A percentile compares a stretch with the other conserved stretches of the same genome.
These are phyloP conservation scores for Zosterops hypoxanthus DNA, from an alignment of 2,113 vertebrate genomes.

Conservation along the genomic window DNA sequence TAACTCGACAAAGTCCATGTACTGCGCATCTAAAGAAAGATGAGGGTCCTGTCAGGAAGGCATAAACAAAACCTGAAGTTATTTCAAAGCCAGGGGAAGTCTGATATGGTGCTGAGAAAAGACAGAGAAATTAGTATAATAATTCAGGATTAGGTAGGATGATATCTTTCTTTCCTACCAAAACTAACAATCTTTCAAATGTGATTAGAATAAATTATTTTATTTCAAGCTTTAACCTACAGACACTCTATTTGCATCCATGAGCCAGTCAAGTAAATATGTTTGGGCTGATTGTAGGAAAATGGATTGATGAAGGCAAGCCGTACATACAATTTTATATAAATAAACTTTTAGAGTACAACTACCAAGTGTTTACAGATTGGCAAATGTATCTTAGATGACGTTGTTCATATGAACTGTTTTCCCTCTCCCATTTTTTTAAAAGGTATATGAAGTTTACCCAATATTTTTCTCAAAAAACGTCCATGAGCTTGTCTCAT, in stretches of 20 bases:
- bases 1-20: slow-evolving; percentile 69
- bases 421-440: neutral
- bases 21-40: slow-evolving; percentile 56
- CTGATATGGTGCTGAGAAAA: slow-evolving; percentile 60
- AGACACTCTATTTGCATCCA: slow-evolving; percentile 10
- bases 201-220: slow-evolving; percentile 61
- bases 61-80: slow-evolving; percentile 65
- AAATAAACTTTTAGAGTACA: slow-evolving; percentile 31
- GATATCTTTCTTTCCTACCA: slow-evolving; percentile 47
- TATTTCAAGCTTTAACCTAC: slow-evolving; percentile 15
- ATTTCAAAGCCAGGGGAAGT: slow-evolving; percentile 33
- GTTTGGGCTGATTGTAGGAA: slow-evolving; percentile 31
- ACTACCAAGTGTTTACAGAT: neutral
- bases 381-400: neutral
- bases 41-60: slow-evolving; percentile 52
- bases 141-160: slow-evolving; percentile 66
- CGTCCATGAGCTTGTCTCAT: neutral
- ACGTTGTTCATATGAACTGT: neutral
- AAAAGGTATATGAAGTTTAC: neutral
- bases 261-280: slow-evolving; percentile 10
- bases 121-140: slow-evolving; percentile 56
- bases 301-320: slow-evolving; percentile 37
- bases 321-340: neutral
- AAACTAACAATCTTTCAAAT: slow-evolving; percentile 65
- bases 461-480: neutral